Percentiles rank a stretch among this genome's conserved stretches.
phyloP scores from a whole-genome alignment of 2,888 invertebrate species.

The Petrolisthes manimaculis region DNA sequence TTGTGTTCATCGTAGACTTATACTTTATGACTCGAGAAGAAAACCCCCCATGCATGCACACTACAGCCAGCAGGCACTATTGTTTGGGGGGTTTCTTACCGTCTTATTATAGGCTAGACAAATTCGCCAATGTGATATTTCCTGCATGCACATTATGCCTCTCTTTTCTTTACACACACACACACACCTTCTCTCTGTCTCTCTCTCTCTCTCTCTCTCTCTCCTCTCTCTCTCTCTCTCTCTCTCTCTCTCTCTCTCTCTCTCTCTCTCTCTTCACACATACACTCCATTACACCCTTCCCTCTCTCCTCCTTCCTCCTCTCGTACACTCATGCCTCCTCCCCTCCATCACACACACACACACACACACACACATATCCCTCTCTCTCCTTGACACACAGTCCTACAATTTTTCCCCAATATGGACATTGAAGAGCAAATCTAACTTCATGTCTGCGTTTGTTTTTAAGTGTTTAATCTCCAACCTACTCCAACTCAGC shows the following conservation, averaged over 20 bases:
- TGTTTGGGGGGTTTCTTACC: too few species aligned
- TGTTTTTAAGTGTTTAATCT: not conserved
- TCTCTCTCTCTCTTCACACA: too few species aligned
- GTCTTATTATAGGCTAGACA: too few species aligned
- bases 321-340: not conserved
- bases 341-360: too few species aligned
- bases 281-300: too few species aligned
- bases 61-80: not conserved
- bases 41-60: not conserved
- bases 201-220: constrained; percentile 5
- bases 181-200: not conserved
- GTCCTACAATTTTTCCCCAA: not conserved
- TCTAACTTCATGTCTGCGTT: not conserved
- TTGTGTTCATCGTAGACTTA: too few species aligned
- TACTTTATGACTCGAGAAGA: too few species aligned
- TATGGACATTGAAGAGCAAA: not conserved
- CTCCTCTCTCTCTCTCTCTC: constrained; percentile 1
- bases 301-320: not conserved
- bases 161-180: too few species aligned
- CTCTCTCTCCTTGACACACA: not conserved
- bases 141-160: too few species aligned
- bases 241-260: not conserved
- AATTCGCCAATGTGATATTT: too few species aligned
- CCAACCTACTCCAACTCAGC: too few species aligned
- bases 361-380: too few species aligned